A percentile compares a stretch with the other conserved stretches of the same genome.
Evolutionary conservation across 2,888 invertebrate species (phyloP).

Genomic region (Diploptera punctata): DNA sequence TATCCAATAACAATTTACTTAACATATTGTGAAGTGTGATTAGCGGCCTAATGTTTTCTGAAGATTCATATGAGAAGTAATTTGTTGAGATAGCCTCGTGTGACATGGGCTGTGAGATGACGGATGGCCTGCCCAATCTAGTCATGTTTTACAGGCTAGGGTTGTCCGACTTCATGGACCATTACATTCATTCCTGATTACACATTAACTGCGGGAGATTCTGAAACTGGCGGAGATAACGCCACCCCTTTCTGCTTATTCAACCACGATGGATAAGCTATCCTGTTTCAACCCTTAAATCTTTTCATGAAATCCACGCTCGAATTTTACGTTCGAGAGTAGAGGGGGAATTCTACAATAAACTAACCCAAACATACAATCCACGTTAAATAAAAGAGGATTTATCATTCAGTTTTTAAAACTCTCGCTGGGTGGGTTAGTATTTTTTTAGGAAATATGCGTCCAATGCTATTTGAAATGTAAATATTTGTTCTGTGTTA

Average conservation of each 20-base stretch:
- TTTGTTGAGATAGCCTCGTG: no score
- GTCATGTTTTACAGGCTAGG: no score
- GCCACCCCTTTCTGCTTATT: slow-evolving; percentile 18
- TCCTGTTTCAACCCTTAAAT: background rate
- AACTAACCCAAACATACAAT: background rate
- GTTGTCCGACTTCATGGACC: slow-evolving; percentile 23
- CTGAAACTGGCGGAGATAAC: slow-evolving; percentile 7
- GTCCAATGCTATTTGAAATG: background rate
- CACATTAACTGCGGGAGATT: slow-evolving; percentile 14
- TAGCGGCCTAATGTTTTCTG: no score
- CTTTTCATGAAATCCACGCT: background rate
- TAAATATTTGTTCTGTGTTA: no score
- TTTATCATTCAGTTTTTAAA: background rate
- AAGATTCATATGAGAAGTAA: no score
- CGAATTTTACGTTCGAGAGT: no score
- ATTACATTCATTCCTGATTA: slow-evolving; percentile 30
- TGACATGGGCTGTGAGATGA: background rate
- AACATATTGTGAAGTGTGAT: no score
- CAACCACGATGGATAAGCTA: slow-evolving; percentile 26
- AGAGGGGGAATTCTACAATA: background rate
- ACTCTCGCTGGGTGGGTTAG: no score
- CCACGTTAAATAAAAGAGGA: background rate
- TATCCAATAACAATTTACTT: no score
- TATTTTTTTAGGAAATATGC: no score
- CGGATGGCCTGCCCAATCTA: slow-evolving; percentile 3